phyloP scores from a whole-genome alignment of 2,113 vertebrate species.

The Lepus europaeus region DNA sequence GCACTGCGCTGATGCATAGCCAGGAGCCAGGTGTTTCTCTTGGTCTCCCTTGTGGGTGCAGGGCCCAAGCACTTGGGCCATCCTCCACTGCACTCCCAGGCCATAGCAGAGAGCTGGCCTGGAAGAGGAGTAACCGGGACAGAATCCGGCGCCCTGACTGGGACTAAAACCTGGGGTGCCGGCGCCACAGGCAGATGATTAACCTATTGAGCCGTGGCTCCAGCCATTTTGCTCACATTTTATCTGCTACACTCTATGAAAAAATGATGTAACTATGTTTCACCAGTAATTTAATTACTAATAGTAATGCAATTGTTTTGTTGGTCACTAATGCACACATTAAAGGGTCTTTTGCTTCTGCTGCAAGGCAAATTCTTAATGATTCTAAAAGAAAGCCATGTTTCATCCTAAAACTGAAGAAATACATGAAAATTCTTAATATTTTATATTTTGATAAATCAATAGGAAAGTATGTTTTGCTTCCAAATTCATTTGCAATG shows the following conservation, averaged over 20 bases:
- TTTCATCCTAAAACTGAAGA: neutral
- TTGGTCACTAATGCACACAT: neutral
- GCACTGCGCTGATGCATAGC: no score
- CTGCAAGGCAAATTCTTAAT: neutral
- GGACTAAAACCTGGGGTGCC: no score
- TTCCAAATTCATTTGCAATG: neutral
- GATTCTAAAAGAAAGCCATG: neutral
- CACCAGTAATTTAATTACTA: neutral
- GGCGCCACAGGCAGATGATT: no score
- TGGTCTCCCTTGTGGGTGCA: no score
- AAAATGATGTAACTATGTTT: neutral
- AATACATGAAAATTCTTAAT: neutral
- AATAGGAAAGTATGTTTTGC: neutral
- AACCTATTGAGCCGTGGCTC: no score
- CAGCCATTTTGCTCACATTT: neutral
- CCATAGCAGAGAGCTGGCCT: no score
- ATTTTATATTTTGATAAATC: neutral
- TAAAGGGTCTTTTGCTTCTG: neutral
- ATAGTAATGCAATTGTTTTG: neutral
- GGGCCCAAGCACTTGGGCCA: no score
- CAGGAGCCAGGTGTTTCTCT: no score
- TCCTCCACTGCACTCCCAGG: no score
- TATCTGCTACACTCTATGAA: neutral
- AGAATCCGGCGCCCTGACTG: no score
- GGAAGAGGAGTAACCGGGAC: no score